Conservation (phyloP, 2,797 vertebrate species). For the Sebastes cheni region DNA sequence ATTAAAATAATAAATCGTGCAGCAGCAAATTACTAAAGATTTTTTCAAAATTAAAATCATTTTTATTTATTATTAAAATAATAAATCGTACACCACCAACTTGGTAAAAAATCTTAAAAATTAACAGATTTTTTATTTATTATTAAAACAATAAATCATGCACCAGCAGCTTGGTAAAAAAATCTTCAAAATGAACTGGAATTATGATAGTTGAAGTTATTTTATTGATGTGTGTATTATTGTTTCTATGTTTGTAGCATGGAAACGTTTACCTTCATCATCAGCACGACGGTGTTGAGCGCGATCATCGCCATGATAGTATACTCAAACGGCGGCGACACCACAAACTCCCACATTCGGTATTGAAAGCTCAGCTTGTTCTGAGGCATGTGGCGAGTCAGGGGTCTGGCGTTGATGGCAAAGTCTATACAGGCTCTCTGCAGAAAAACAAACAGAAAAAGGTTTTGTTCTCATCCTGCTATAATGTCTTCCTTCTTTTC, state of each 20-base stretch:
- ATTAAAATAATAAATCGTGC: no score
- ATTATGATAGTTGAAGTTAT: background rate
- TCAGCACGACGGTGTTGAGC: conserved; percentile 96
- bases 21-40: no score
- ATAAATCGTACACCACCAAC: no score
- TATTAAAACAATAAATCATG: no score
- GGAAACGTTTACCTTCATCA: conserved; percentile 92
- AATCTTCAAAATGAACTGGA: no score
- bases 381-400: conserved; percentile 96
- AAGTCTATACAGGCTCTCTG: conserved; percentile 98
- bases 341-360: conserved; percentile 98
- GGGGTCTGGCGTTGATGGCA: conserved; percentile 93
- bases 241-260: background rate
- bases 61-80: no score
- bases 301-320: conserved; percentile 99
- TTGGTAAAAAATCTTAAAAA: no score
- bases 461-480: background rate
- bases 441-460: background rate
- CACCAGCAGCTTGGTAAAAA: no score
- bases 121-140: no score
- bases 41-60: no score
- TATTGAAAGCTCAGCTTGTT: conserved; percentile 98
- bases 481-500: background rate
- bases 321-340: conserved; percentile 96
- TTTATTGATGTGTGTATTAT: background rate